A percentile compares a stretch with the other conserved stretches of the same genome.
phyloP scores from a whole-genome alignment of 2,888 invertebrate species.

The Drosophila mettleri region DNA sequence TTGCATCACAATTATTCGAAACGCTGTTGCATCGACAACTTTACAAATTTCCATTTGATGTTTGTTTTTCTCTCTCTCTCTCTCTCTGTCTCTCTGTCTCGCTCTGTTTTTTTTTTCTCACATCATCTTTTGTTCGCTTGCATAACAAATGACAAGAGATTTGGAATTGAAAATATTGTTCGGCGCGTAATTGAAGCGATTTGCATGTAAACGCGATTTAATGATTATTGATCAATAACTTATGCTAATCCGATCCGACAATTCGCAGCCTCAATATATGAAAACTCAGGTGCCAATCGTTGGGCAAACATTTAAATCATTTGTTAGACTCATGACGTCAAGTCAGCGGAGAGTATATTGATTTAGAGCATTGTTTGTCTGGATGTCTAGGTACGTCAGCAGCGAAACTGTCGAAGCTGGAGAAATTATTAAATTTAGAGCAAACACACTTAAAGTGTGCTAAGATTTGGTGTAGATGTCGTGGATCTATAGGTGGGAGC shows the following conservation, averaged over 20 bases:
- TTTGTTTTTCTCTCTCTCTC: slow-evolving; percentile 30
- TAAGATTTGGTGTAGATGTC: too few species aligned
- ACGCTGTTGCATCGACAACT: slow-evolving; percentile 58
- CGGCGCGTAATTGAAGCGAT: slow-evolving; percentile 59
- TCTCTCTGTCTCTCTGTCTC: neutral
- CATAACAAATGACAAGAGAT: slow-evolving; percentile 38
- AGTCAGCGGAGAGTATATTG: neutral
- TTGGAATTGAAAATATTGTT: slow-evolving; percentile 33
- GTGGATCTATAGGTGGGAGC: too few species aligned
- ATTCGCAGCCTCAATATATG: slow-evolving; percentile 31
- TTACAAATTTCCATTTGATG: slow-evolving; percentile 51
- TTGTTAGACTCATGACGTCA: neutral
- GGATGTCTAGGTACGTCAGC: too few species aligned
- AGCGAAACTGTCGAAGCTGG: too few species aligned
- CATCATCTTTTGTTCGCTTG: slow-evolving; percentile 31
- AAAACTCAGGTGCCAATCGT: neutral
- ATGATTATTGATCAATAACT: slow-evolving; percentile 64
- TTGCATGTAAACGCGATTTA: slow-evolving; percentile 53
- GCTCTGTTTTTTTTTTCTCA: slow-evolving; percentile 4
- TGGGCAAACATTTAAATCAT: neutral
- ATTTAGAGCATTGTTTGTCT: too few species aligned
- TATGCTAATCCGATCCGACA: slow-evolving; percentile 31
- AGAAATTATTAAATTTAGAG: too few species aligned
- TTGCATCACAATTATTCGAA: slow-evolving; percentile 66
- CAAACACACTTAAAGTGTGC: too few species aligned